A percentile compares a stretch with the other conserved stretches of the same genome.
phyloP scores from a whole-genome alignment of 2,797 vertebrate species.

The Fistularia tabacaria region DNA sequence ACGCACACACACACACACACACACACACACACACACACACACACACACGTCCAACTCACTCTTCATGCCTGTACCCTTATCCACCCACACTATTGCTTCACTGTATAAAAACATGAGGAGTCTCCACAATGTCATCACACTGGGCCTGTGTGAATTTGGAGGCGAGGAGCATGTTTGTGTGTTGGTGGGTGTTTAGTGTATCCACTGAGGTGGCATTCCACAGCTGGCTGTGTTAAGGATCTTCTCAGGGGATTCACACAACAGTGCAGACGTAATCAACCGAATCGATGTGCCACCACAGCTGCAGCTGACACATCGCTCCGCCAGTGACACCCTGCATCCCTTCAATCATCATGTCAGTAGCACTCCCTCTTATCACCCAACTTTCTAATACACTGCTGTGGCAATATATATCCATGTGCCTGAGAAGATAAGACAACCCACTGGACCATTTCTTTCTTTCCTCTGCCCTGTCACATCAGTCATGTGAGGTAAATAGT shows the following conservation, averaged over 20 bases:
- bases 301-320: conserved; percentile 37
- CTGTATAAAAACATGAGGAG: conserved; percentile 32
- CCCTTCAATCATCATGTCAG: conserved; percentile 13
- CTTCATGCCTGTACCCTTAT: conserved; percentile 17
- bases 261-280: conserved; percentile 49
- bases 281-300: conserved; percentile 48
- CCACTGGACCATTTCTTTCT: conserved; percentile 33
- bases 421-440: conserved; percentile 9
- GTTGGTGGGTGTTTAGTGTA: conserved; percentile 28
- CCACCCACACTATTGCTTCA: conserved; percentile 32
- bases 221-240: conserved; percentile 48
- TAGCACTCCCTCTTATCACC: conserved; percentile 36
- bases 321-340: conserved; percentile 20
- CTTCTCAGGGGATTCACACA: conserved; percentile 56
- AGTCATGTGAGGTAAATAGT: conserved; percentile 18
- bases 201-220: conserved; percentile 33
- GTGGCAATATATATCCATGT: conserved; percentile 15
- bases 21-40: conserved; percentile 13
- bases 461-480: conserved; percentile 13
- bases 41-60: conserved; percentile 9
- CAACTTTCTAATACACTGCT: conserved; percentile 35
- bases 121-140: conserved; percentile 33
- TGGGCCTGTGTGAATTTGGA: conserved; percentile 35
- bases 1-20: conserved; percentile 14
- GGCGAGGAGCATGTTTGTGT: conserved; percentile 3